These are phyloP conservation scores for Volucella inflata DNA, from an alignment of 2,888 invertebrate species.

Conservation along the genomic window DNA sequence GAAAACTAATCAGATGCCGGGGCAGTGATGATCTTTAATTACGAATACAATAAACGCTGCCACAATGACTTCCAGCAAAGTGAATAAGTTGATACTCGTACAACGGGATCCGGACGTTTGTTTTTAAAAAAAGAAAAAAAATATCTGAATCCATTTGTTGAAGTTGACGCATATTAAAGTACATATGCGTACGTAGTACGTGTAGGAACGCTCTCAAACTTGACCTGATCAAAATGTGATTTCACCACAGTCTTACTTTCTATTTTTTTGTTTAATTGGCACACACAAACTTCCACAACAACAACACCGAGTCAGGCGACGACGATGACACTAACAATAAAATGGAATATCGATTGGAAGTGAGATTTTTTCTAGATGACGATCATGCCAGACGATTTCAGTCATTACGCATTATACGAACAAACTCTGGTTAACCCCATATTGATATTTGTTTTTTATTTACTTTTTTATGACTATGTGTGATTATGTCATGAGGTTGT, in stretches of 20 bases:
- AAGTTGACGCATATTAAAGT: too few relatives aligned
- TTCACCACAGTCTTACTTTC: constrained; percentile 62
- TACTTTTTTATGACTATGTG: constrained; percentile 13
- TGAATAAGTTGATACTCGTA: too few relatives aligned
- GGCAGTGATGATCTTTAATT: too few relatives aligned
- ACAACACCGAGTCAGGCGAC: neutral
- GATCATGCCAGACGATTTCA: neutral
- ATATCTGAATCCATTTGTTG: too few relatives aligned
- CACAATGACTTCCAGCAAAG: too few relatives aligned
- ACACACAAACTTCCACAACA: constrained; percentile 36
- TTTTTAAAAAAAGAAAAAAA: too few relatives aligned
- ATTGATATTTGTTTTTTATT: neutral
- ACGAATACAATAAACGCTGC: too few relatives aligned
- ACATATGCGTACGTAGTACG: neutral
- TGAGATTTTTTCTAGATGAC: constrained; percentile 26
- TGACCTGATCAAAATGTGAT: constrained; percentile 47
- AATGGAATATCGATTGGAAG: constrained; percentile 34
- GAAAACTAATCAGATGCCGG: too few relatives aligned
- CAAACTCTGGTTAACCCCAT: too few relatives aligned
- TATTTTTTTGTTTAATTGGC: constrained; percentile 55
- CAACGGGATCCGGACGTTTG: too few relatives aligned
- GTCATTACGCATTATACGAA: too few relatives aligned
- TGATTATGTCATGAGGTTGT: neutral
- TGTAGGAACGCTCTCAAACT: constrained; percentile 38
- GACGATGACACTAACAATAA: too few relatives aligned